A percentile compares a stretch with the other conserved stretches of the same genome.
phyloP scores from a whole-genome alignment of 1,140 invertebrate species.

The Cydia fagiglandana region DNA sequence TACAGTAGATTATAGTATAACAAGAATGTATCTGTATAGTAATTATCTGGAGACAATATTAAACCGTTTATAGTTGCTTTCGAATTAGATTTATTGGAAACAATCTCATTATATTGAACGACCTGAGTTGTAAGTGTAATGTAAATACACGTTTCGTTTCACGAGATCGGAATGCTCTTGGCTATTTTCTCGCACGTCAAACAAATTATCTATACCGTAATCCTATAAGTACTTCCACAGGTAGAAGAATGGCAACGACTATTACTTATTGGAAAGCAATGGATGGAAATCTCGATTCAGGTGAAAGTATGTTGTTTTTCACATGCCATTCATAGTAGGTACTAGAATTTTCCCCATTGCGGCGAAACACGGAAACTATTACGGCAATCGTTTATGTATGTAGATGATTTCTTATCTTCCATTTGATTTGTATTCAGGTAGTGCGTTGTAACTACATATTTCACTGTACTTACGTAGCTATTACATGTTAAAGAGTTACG shows the following conservation, averaged over 20 bases:
- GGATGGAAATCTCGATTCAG: slow-evolving; percentile 62
- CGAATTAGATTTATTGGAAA: not conserved
- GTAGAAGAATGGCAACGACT: slow-evolving; percentile 46
- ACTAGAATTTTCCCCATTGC: slow-evolving; percentile 52
- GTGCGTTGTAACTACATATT: slow-evolving; percentile 46
- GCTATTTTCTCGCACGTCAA: slow-evolving; percentile 25
- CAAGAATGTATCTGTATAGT: too few species aligned
- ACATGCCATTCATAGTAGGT: slow-evolving; percentile 44
- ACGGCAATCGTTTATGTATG: slow-evolving; percentile 39
- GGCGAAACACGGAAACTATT: slow-evolving; percentile 47
- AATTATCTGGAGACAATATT: not conserved
- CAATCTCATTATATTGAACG: slow-evolving; percentile 8
- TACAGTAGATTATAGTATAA: too few species aligned
- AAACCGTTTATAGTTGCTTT: not conserved
- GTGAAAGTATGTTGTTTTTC: slow-evolving; percentile 54
- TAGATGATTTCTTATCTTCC: slow-evolving; percentile 49
- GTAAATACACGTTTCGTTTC: slow-evolving; percentile 19
- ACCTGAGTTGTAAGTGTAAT: slow-evolving; percentile 10
- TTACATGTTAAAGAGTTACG: slow-evolving; percentile 49
- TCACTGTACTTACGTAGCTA: slow-evolving; percentile 42
- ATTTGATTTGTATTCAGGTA: slow-evolving; percentile 46
- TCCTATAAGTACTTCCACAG: slow-evolving; percentile 5
- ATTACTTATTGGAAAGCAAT: slow-evolving; percentile 69
- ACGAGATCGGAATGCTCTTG: slow-evolving; percentile 5
- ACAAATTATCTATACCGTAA: slow-evolving; percentile 21